Percentiles rank a stretch among this genome's conserved stretches.
Evolutionary conservation across 2,888 invertebrate genomes (phyloP).

Genomic region (Rhagium mordax): DNA sequence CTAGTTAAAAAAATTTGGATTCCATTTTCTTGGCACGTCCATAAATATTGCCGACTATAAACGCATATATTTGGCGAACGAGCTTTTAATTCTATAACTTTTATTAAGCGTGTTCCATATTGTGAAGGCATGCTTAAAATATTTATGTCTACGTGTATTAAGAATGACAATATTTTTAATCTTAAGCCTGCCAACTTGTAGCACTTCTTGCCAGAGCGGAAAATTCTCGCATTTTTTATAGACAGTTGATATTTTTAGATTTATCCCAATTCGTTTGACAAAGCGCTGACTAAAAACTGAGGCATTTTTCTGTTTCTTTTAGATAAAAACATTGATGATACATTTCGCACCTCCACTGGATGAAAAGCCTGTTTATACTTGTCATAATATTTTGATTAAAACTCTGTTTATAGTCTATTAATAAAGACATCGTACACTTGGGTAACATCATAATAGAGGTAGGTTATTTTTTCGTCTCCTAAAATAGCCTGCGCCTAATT

Average conservation of each 20-base stretch:
- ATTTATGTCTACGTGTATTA: neutral
- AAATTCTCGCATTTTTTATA: neutral
- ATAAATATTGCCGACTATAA: too few relatives aligned
- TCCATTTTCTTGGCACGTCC: too few relatives aligned
- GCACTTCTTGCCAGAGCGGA: neutral
- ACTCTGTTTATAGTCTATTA: neutral
- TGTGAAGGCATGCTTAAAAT: too few relatives aligned
- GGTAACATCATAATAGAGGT: neutral
- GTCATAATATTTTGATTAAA: neutral
- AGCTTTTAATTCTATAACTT: too few relatives aligned
- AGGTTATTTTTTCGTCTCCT: neutral
- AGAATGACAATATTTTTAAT: neutral
- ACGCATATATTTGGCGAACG: too few relatives aligned
- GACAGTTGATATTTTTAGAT: neutral
- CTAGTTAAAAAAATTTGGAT: too few relatives aligned
- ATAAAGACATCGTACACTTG: neutral
- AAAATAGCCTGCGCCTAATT: neutral
- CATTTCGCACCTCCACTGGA: neutral
- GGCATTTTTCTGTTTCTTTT: neutral
- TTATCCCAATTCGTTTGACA: neutral
- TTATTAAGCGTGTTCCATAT: too few relatives aligned
- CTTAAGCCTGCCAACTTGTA: neutral
- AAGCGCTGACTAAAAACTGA: neutral
- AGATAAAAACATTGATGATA: neutral
- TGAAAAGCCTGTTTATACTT: neutral